Evolutionary conservation across 2,797 vertebrate genomes (phyloP).

Genomic region (Liparis tanakae): DNA sequence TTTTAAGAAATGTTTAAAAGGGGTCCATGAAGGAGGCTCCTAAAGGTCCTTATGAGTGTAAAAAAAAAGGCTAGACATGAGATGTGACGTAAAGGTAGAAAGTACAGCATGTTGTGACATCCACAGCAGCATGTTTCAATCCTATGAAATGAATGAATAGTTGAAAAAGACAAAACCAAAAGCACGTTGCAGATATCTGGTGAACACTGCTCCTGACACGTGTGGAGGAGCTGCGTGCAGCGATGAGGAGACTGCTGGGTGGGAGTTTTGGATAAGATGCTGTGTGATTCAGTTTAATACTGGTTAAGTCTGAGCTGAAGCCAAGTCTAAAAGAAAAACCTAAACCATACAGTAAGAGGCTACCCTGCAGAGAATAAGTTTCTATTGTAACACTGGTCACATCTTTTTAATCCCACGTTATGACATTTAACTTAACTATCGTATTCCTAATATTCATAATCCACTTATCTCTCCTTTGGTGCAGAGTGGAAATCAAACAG

Average conservation of each 20-base stretch:
- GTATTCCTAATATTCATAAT: neutral
- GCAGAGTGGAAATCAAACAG: neutral
- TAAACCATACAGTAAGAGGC: neutral
- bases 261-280: neutral
- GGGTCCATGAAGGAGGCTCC: neutral
- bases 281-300: neutral
- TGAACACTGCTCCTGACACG: neutral
- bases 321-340: neutral
- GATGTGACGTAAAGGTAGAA: neutral
- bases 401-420: constrained; percentile 10
- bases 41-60: neutral
- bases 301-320: neutral
- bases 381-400: neutral
- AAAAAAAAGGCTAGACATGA: neutral
- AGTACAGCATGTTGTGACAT: neutral
- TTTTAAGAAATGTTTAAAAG: neutral
- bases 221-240: neutral
- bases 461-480: neutral
- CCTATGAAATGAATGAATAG: neutral
- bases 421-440: neutral
- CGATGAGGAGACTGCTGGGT: no score
- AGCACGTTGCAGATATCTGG: neutral
- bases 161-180: no score
- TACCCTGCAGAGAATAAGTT: neutral
- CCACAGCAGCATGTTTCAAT: neutral